phyloP scores from a whole-genome alignment of 2,888 invertebrate genomes.

The Tortrix viridana region DNA sequence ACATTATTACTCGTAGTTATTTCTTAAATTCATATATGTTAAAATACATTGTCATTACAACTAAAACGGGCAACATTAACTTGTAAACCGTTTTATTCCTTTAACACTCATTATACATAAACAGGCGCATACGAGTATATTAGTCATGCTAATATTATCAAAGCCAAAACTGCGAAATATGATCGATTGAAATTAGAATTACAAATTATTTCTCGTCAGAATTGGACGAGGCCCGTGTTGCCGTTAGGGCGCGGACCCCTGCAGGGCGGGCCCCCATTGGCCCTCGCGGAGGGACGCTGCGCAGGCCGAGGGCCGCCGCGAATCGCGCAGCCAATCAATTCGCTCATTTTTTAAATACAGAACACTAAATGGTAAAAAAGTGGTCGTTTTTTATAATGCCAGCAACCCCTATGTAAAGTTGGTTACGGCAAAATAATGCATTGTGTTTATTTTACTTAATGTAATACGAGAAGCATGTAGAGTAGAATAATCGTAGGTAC shows the following conservation, averaged over 20 bases:
- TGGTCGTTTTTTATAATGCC: conserved; percentile 59
- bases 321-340: conserved; percentile 82
- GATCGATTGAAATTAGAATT: conserved; percentile 20
- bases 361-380: conserved; percentile 76
- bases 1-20: too few relatives aligned
- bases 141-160: background rate
- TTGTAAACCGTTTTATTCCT: too few relatives aligned
- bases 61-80: too few relatives aligned
- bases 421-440: background rate
- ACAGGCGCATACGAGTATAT: too few relatives aligned
- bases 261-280: conserved; percentile 63
- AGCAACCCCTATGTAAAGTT: conserved; percentile 60
- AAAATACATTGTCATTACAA: too few relatives aligned
- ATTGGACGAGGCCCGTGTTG: conserved; percentile 37
- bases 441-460: too few relatives aligned
- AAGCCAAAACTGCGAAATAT: background rate
- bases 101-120: too few relatives aligned
- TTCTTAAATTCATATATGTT: too few relatives aligned
- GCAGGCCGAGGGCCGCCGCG: conserved; percentile 52
- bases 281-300: conserved; percentile 53
- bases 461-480: too few relatives aligned
- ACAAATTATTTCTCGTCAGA: conserved; percentile 10
- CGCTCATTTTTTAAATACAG: conserved; percentile 81
- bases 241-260: conserved; percentile 75
- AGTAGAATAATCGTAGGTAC: too few relatives aligned